Evolutionary conservation across 1,140 invertebrate genomes (phyloP), one percentile per base, ranked within the genome.

Genomic region (Spodoptera frugiperda): DNA sequence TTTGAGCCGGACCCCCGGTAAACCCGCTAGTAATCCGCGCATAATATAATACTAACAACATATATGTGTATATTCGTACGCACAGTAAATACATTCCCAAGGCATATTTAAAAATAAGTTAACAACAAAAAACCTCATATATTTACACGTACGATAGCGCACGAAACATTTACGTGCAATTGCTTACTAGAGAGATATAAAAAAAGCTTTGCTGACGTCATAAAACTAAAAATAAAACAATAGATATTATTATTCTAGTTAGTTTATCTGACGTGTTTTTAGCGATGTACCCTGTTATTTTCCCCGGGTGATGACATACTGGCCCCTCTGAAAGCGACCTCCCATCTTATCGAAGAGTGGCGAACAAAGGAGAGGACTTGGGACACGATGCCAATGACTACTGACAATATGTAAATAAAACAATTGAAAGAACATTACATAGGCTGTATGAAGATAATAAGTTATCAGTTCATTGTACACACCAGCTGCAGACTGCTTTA

Each of bases 391-490:
- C 33, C 68, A 71, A 71, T 55, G 30, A 44, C 53, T 44, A 57
- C 39, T 10, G 53, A 53, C 65, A 68, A 51, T 25, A 21, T 68
- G 46, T 53, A 68, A 68, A 68, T 68, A 68, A 68, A 68, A 68
- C 65, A 53, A 68, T 68, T 53, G 48, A 48, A 49, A 51, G 48
- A 48, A 49, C 39, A 68, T 8, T 39, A 53, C n/a, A 49, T 48
- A 49, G 21, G 21, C 33, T 14, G n/a, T 55, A 39, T 3, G 25
- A 71, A 71, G 68, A 71, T 54, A 71, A 71, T 71, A 46, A 25
- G 57, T 71, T 71, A 71, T 71, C 68, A 57, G 53, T 15, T 4
- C 17, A 33, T 63, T 49, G 39, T 46, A 9, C 17, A 48, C 19
- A 48, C 14, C 61, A 49, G 61, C 44, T 65, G 53, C 51, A 46